Evolutionary conservation across 2,888 invertebrate species (phyloP).

Genomic region (Diloba caeruleocephala): DNA sequence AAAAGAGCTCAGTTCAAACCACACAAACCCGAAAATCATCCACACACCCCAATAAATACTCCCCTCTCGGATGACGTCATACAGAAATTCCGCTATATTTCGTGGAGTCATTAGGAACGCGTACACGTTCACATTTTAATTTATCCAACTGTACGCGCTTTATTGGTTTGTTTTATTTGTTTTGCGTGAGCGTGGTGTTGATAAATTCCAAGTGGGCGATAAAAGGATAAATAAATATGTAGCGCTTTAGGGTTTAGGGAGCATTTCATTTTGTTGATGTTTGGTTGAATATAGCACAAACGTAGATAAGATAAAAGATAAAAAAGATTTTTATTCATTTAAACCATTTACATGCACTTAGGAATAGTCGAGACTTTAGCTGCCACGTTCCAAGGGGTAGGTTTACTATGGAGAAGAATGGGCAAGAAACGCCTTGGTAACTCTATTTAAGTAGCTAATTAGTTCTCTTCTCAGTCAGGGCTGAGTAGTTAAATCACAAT

Average conservation of each 20-base stretch:
- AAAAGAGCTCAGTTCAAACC: no score
- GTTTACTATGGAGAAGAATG: no score
- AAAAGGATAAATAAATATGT: conserved; percentile 17
- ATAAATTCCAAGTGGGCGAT: conserved; percentile 18
- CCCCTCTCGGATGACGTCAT: conserved; percentile 18
- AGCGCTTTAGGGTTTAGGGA: neutral
- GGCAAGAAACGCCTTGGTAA: no score
- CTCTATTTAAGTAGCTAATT: no score
- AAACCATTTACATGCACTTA: no score
- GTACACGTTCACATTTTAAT: conserved; percentile 51
- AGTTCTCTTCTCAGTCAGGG: no score
- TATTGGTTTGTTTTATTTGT: conserved; percentile 47
- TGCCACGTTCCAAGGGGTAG: no score
- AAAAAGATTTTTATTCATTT: no score
- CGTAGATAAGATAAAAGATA: no score
- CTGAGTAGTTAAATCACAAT: no score
- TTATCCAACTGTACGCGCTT: conserved; percentile 40
- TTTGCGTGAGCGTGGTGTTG: conserved; percentile 28
- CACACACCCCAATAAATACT: neutral
- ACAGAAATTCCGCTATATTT: conserved; percentile 14
- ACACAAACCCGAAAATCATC: neutral
- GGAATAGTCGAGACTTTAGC: no score
- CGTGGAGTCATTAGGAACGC: conserved; percentile 18
- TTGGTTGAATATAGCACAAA: neutral
- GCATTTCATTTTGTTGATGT: neutral